Base-by-base conservation (phyloP, 2,797 vertebrate species). In the Aeoliscus strigatus region DNA sequence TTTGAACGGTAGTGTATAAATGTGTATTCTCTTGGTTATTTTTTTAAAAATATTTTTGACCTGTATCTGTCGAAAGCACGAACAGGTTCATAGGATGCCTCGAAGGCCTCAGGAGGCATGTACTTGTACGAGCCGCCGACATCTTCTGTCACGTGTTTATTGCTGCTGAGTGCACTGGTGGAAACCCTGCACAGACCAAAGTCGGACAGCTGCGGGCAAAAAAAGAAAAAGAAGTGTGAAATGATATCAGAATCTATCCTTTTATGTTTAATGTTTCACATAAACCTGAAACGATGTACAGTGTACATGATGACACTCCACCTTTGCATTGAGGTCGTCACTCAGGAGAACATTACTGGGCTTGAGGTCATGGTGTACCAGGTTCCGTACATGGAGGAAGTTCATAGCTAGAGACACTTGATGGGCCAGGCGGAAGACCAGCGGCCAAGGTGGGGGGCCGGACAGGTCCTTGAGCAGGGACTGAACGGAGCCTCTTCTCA, bases 21-120 rank as follows among this genome's bases (percentile, higher is more conserved):
- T n/a, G n/a, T n/a, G n/a, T n/a, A n/a, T n/a, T n/a, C n/a, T n/a
- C n/a, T n/a, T n/a, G n/a, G n/a, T n/a, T n/a, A n/a, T n/a, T n/a
- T n/a, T n/a, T n/a, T n/a, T n/a, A n/a, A n/a, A n/a, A n/a, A n/a
- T n/a, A n/a, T n/a, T n/a, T n/a, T 28, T 52, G 46, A 89, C 88
- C 88, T 89, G 82, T 88, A 89, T 12, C 50, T 17, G 51, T 89
- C 88, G 8, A 68, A 85, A 23, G 66, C 44, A 28, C 68, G 63
- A 8, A 6, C 28, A 15, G 81, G 75, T 10, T 61, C 0, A 32
- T 83, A 87, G 1, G 11, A 33, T 14, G 1, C 0, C 0, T 30
- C 0, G 52, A 89, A 84, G 28, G 86, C 82, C 42, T 89, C 88
- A 1, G 88, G 88, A 13, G 88, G 87, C 79, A 79, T 85, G 72